Percentiles rank a stretch among this genome's conserved stretches.
phyloP scores from a whole-genome alignment of 2,888 invertebrate species.

The Blera fallax region DNA sequence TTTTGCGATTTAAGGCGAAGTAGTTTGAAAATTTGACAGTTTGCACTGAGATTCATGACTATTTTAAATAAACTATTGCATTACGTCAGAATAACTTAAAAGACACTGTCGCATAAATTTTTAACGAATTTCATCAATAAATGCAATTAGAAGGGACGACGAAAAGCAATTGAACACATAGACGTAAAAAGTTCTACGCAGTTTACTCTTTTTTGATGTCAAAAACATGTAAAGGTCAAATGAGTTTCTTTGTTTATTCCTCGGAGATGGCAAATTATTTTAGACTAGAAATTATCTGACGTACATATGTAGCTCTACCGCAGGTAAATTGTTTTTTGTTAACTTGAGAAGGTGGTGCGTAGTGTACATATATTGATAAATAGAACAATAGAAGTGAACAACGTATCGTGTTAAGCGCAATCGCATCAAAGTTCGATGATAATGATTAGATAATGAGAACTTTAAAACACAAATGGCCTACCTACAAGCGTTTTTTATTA shows the following conservation, averaged over 20 bases:
- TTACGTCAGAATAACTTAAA: neutral
- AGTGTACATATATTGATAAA: neutral
- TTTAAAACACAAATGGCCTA: neutral
- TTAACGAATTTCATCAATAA: neutral
- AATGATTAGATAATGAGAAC: conserved; percentile 16
- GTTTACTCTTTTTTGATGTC: neutral
- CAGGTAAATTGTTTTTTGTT: neutral
- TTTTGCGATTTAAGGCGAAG: neutral
- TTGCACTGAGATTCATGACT: neutral
- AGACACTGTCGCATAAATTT: no score
- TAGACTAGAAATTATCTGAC: neutral
- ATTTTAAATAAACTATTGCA: neutral
- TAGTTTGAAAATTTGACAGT: neutral
- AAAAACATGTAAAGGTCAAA: neutral
- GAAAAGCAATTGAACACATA: no score
- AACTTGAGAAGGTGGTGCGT: neutral
- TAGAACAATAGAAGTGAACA: neutral
- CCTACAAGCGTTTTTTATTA: neutral
- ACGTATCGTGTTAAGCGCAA: neutral
- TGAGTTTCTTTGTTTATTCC: no score
- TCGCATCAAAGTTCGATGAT: neutral
- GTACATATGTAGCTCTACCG: neutral
- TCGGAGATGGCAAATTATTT: neutral
- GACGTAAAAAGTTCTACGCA: neutral
- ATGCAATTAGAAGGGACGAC: neutral